These are phyloP conservation scores for Myopa tessellatipennis DNA, from an alignment of 2,888 invertebrate genomes.

Conservation along the genomic window DNA sequence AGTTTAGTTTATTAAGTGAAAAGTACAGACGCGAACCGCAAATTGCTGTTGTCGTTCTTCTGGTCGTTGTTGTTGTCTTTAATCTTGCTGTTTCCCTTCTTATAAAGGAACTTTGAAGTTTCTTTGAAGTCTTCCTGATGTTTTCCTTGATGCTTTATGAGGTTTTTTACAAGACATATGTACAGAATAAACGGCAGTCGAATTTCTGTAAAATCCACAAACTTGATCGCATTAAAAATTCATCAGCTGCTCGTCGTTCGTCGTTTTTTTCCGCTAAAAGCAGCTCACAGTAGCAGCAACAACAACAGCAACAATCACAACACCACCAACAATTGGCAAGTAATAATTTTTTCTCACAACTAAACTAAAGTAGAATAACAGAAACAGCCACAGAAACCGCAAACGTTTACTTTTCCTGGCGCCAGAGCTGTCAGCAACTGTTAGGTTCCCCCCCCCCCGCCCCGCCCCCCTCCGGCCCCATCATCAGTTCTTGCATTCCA, in stretches of 20 bases:
- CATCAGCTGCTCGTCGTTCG: no score
- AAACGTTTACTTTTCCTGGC: slow-evolving; percentile 1
- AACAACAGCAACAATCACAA: background rate
- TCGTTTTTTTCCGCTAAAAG: no score
- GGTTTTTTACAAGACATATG: no score
- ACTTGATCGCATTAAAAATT: no score
- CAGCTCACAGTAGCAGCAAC: background rate
- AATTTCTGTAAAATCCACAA: no score
- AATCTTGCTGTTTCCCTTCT: background rate
- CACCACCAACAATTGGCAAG: background rate
- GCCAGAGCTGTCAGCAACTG: background rate
- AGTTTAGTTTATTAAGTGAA: background rate
- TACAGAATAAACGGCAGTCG: no score
- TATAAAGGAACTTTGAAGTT: no score
- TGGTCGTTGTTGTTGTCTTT: background rate
- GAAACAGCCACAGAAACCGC: background rate
- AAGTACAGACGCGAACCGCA: background rate
- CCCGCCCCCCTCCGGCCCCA: background rate
- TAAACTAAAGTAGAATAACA: no score
- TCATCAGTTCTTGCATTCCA: background rate
- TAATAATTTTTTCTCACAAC: no score
- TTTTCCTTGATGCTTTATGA: no score
- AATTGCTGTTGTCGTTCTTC: background rate
- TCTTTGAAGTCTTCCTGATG: no score
- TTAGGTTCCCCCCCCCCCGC: background rate